Evolutionary conservation across 2,888 invertebrate species (phyloP), one percentile per base, ranked within the genome.

Genomic region (Lepas anatifera): DNA sequence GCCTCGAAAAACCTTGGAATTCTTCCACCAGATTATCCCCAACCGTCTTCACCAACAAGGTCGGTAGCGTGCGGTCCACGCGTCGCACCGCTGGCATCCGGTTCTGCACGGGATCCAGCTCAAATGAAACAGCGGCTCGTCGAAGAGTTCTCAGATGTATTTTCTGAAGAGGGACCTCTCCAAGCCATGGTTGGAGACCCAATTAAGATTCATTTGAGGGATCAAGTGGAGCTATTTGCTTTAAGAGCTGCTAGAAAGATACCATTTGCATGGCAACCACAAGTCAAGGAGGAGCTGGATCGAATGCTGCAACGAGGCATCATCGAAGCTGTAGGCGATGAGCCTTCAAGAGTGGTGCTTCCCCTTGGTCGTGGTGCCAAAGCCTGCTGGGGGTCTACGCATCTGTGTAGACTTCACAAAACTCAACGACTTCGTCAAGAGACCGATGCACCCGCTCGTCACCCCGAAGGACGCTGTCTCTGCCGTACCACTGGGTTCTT

Each of bases 361-460:
- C 46, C 70, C 71, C 0, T 18, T 68, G 18, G 66, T 70, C 18
- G 22, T 68, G n/a, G 71, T 68, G 0, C 32, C 68, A 32, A 70
- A 70, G 43, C 67, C 58, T 18, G 67, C 35, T 1, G 13, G 8
- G 22, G 50, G 66, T 22, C 29, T 68, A 1, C 46, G 68, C n/a
- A 64, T 71, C 66, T 48, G 46, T 2, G 50, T 67, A 13, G 71
- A 71, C 58, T 63, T 71, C 4, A 69, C 66, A 8, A 67, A 68
- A 22, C 37, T 71, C 18, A 70, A 71, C 64, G 3, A 32, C 27
- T 52, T 67, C 22, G 64, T 71, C 11, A 25, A 63, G 11, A 10
- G 69, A 32, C 67, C 69, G n/a, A n/a, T 35, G 6, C 67, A 71
- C 37, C 69, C 50, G 22, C 39, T 52, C 13, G 67, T 67, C 18